Percentiles rank a stretch among this genome's conserved stretches.
These are phyloP conservation scores for Diorhabda elongata DNA, from an alignment of 1,140 invertebrate species.

Conservation along the genomic window DNA sequence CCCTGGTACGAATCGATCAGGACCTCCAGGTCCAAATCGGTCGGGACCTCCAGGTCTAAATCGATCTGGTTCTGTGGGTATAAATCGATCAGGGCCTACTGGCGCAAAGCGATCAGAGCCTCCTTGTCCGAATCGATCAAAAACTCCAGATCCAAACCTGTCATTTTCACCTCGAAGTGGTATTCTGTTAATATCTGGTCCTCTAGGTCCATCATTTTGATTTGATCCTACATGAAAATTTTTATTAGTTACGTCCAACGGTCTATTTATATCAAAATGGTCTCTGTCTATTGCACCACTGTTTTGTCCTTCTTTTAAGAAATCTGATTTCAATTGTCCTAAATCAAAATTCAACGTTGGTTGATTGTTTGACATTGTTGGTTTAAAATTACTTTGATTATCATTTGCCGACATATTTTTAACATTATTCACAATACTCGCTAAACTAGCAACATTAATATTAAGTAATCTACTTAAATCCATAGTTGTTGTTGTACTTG, in stretches of 20 bases:
- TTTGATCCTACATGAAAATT: not conserved
- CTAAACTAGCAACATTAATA: conserved; percentile 36
- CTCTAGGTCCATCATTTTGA: not conserved
- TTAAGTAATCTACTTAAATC: conserved; percentile 29
- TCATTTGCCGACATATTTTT: conserved; percentile 22
- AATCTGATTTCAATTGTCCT: conserved; percentile 3
- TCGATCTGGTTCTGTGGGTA: not conserved
- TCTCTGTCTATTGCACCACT: not conserved
- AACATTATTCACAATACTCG: conserved; percentile 35
- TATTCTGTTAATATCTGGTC: not conserved
- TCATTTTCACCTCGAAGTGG: not conserved
- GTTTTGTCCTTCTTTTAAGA: not conserved
- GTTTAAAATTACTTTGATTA: conserved; percentile 13
- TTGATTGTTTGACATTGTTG: not conserved
- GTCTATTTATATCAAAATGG: not conserved
- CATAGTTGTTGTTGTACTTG: conserved; percentile 16
- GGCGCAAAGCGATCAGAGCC: not conserved
- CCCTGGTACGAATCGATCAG: not conserved
- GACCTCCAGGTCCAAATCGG: not conserved
- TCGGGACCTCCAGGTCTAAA: not conserved
- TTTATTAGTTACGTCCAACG: not conserved
- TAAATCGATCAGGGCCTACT: not conserved
- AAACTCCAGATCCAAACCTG: not conserved
- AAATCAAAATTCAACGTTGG: conserved; percentile 12
- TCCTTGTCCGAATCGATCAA: not conserved